Conservation (phyloP, 2,113 vertebrate species). For the Lathamus discolor region DNA sequence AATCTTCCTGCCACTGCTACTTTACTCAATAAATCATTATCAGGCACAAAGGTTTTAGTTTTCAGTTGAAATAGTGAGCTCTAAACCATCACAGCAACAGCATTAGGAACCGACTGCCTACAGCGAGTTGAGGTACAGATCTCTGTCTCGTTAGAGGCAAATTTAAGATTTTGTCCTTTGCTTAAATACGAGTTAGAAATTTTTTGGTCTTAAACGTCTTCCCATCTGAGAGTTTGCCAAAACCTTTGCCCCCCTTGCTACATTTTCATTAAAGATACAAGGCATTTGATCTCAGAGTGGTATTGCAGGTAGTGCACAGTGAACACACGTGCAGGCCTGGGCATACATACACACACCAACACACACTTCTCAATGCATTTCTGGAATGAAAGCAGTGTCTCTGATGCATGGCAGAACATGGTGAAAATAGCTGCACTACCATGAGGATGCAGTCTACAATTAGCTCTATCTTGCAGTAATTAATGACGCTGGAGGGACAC, state of each 20-base stretch:
- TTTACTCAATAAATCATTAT: slow-evolving; percentile 41
- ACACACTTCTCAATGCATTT: not conserved
- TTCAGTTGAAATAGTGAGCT: slow-evolving; percentile 40
- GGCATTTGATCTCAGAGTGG: not conserved
- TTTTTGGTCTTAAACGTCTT: slow-evolving; percentile 60
- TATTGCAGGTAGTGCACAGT: not conserved
- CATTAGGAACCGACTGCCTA: slow-evolving; percentile 40
- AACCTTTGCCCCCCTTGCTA: slow-evolving; percentile 3
- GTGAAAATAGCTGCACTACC: not conserved
- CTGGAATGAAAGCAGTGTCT: not conserved
- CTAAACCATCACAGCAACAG: slow-evolving; percentile 40
- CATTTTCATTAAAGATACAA: not conserved
- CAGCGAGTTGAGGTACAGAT: slow-evolving; percentile 2
- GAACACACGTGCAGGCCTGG: not conserved
- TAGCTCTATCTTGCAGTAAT: not conserved
- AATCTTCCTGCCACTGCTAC: slow-evolving; percentile 20
- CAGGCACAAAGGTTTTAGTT: slow-evolving; percentile 71
- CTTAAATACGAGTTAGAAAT: slow-evolving; percentile 28
- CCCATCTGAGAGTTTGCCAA: slow-evolving; percentile 30
- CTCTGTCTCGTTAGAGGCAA: slow-evolving; percentile 43
- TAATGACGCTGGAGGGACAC: not conserved
- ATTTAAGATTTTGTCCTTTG: not conserved
- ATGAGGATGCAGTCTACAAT: not conserved
- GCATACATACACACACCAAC: not conserved
- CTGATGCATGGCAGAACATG: not conserved